Base-by-base conservation (phyloP, 1,140 invertebrate genomes). In the Bombus breviceps region DNA sequence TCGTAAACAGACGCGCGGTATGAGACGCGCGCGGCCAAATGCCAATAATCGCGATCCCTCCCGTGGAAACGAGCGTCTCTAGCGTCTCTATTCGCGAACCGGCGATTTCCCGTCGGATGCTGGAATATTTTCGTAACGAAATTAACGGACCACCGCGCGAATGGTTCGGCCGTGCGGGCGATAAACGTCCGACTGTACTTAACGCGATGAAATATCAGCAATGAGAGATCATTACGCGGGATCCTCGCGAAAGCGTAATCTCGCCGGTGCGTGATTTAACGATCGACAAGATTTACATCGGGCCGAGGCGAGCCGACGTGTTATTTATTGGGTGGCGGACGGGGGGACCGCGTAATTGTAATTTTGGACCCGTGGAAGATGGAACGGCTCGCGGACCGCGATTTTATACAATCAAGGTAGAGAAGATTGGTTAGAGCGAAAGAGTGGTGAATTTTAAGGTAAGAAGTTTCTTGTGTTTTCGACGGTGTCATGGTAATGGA, bases 171-270 rank as follows among this genome's bases (percentile, higher is more conserved):
- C 68, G 28, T 12, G 22, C n/a, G n/a, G 47, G 13, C 59, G 75
- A 72, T 84, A 84, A 84, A 84, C 76, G 83, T 84, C 83, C 37
- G 83, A 8, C 22, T 37, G 53, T 79, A 84, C 76, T 84, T 79
- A 79, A 39, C 64, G 22, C 75, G 83, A 84, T 84, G 83, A 84
- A 79, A 84, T 84, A 84, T 84, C 83, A 47, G 66, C 75, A 72
- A 84, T 84, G 66, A 59, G 68, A 84, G 76, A 84, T 79, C 68
- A 84, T 84, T 79, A 79, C 83, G 83, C 57, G 37, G 28, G 68
- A 84, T 84, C 47, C 62, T 78, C 62, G 28, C 68, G 53, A 66
- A 71, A 79, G 22, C 32, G 66, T 57, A 57, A 77, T 84, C 83
- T 28, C 32, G 41, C n/a, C 15, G 37, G 34, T 43, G 32, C 39